Evolutionary conservation across 2,888 invertebrate genomes (phyloP), one percentile per base, ranked within the genome.

Genomic region (Schizaphis graminum): DNA sequence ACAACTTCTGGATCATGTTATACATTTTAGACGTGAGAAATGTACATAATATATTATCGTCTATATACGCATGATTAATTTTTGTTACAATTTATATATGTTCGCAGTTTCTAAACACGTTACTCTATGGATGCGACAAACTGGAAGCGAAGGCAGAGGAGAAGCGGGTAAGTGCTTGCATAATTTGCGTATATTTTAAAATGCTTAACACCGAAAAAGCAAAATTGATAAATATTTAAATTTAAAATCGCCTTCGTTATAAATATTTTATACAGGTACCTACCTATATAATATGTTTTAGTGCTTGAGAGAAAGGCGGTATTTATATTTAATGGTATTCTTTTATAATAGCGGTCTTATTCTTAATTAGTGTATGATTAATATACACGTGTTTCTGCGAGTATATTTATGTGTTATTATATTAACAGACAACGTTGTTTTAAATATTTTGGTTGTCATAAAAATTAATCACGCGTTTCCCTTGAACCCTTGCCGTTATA

Each of bases 61-160:
- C 35, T 91, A 49, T 53, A 26, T 49, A 92, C 87, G 91, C 91
- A 49, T 67, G 61, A 88, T 87, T 87, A 49, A 88, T 88, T 88
- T 92, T 67, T 53, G 53, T 88, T 88, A 28, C 87, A 88, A 88
- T 92, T 92, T 91, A 84, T 92, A 3, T 41, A 67, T 92, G 67
- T 92, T 92, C 24, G 49, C 93, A 94, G 93, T 94, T 94, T 90
- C 90, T 94, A 94, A 94, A 94, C 86, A 94, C 93, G 86, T 94
- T 94, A 94, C 93, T 94, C 93, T 94, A 94, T 94, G 93, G 93
- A 85, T 94, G 93, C 61, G 93, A 94, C 90, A 94, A 94, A 90
- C 90, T 94, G 90, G 93, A 94, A 90, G 93, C 93, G 49, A 94
- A 94, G 93, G 90, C 93, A 61, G 93, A 94, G 57, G 93, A 94